Conservation (phyloP, 2,113 vertebrate genomes). For the Bucco capensis region DNA sequence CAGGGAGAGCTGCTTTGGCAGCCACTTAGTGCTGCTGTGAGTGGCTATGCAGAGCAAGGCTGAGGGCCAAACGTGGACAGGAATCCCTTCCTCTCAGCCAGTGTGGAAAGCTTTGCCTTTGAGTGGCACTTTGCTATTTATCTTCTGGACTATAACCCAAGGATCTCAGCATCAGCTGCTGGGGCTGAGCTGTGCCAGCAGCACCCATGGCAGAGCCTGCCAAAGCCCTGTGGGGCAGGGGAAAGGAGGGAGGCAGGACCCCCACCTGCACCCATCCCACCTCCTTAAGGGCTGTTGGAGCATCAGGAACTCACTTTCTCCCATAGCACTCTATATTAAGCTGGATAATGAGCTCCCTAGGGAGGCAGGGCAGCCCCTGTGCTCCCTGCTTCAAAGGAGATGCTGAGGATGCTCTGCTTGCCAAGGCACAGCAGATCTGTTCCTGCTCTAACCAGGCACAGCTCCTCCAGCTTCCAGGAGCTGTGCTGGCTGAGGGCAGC, state of each 20-base stretch:
- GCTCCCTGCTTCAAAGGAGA: neutral
- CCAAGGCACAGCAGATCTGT: neutral
- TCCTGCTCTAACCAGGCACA: neutral
- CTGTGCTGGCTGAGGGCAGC: neutral
- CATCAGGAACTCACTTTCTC: neutral
- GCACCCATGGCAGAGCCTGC: neutral
- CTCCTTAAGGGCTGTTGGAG: rapidly evolving
- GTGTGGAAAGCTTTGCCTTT: neutral
- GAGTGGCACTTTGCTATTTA: neutral
- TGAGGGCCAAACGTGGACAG: neutral
- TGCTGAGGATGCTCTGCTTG: neutral
- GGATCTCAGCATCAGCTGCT: neutral
- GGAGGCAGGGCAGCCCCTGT: neutral
- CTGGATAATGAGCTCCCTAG: neutral
- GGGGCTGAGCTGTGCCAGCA: neutral
- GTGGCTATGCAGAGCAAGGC: neutral
- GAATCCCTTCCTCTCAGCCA: neutral
- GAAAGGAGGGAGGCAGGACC: neutral
- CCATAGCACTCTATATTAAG: rapidly evolving
- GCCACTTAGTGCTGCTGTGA: neutral
- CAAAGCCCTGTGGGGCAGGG: neutral
- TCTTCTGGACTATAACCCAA: neutral
- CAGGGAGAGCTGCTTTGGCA: neutral
- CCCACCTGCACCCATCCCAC: neutral
- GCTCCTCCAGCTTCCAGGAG: neutral